phyloP scores from a whole-genome alignment of 1,140 invertebrate genomes.

The Camponotus vicinus region DNA sequence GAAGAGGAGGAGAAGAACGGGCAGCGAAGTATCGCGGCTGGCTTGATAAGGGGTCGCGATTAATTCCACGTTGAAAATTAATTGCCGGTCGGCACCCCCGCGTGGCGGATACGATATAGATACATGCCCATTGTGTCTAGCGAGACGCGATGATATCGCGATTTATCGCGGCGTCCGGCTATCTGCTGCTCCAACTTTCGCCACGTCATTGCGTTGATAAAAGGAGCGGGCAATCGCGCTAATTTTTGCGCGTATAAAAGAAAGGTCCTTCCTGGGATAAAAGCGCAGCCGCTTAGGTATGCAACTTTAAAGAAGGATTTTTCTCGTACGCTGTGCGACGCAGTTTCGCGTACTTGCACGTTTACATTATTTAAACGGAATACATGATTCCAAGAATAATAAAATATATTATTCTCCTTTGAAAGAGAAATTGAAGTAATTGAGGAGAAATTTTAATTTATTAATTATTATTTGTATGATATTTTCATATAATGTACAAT shows the following conservation, averaged over 20 bases:
- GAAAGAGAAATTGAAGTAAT: not conserved
- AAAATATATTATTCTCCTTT: not conserved
- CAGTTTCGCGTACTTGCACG: not conserved
- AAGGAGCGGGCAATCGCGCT: not conserved
- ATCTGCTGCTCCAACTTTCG: conserved; percentile 21
- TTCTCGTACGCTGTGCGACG: not conserved
- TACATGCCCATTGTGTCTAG: conserved; percentile 7
- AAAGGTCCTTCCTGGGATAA: not conserved
- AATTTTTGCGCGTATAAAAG: conserved; percentile 17
- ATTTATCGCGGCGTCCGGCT: conserved; percentile 22
- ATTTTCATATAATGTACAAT: too few species aligned
- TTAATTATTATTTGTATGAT: too few species aligned
- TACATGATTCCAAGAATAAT: not conserved
- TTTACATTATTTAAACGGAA: conserved; percentile 11
- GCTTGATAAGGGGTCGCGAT: conserved; percentile 42
- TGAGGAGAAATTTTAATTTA: too few species aligned
- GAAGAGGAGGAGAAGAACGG: not conserved
- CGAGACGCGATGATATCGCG: conserved; percentile 40
- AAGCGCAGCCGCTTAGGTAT: not conserved
- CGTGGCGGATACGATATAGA: not conserved
- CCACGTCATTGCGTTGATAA: conserved; percentile 29
- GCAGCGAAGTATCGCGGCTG: conserved; percentile 7
- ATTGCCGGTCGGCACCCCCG: conserved; percentile 10
- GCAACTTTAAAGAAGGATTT: conserved; percentile 8
- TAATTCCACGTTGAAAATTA: conserved; percentile 52